Evolutionary conservation across 2,113 vertebrate species (phyloP).

Genomic region (Hippoglossus stenolepis): DNA sequence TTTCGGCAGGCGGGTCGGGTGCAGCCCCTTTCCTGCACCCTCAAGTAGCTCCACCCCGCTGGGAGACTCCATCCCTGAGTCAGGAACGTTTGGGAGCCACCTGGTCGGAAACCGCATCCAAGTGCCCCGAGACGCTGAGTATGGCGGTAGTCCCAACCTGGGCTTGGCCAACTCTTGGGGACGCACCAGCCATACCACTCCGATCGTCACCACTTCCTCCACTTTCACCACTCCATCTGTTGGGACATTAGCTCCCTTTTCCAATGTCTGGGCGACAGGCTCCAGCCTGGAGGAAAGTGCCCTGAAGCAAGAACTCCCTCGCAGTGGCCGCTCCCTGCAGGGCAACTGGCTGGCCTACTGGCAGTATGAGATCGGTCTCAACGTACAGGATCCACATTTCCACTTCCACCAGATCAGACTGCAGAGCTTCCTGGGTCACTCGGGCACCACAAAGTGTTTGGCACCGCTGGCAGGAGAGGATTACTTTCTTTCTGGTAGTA

Average conservation of each 20-base stretch:
- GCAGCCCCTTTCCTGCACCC: conserved; percentile 74
- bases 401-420: conserved; percentile 98
- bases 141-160: conserved; percentile 59
- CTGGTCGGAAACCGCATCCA: conserved; percentile 97
- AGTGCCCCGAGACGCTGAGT: conserved; percentile 84
- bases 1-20: conserved; percentile 65
- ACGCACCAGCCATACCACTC: conserved; percentile 55
- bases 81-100: conserved; percentile 94
- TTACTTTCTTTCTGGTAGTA: conserved; percentile 96
- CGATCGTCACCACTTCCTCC: conserved; percentile 61
- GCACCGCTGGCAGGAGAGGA: conserved; percentile 90
- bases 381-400: conserved; percentile 93
- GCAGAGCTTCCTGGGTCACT: conserved; percentile 94
- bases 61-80: conserved; percentile 85
- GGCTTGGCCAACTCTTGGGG: conserved; percentile 76
- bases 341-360: conserved; percentile 99
- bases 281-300: conserved; percentile 83
- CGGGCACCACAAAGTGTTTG: conserved; percentile 91
- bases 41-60: conserved; percentile 57
- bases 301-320: conserved; percentile 92
- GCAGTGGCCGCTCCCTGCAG: conserved; percentile 89
- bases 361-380: conserved; percentile 98
- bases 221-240: conserved; percentile 62
- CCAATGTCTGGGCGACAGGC: conserved; percentile 74
- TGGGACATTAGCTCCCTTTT: conserved; percentile 64